Evolutionary conservation across 1,140 invertebrate species (phyloP), one percentile per base, ranked within the genome.

Genomic region (Tetranychus cinnabarinus): DNA sequence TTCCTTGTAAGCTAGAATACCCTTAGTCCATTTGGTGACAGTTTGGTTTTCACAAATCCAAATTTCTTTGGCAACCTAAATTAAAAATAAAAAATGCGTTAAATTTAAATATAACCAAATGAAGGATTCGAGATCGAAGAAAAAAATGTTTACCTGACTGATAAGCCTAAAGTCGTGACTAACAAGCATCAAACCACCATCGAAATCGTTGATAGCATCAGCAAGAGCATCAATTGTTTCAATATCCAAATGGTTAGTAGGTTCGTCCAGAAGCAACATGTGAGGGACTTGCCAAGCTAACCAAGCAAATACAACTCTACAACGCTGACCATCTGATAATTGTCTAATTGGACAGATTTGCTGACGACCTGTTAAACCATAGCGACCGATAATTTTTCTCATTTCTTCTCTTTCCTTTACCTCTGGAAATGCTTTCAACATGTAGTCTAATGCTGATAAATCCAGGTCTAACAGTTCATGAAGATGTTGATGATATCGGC

Each of bases 191-290:
- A 99, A 84, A 64, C 95, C 96, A 42, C 96, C 96, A 68, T 93
- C 87, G 71, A 97, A 99, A 66, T 93, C 87, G 70, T 93, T 95
- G 59, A 99, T 86, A 31, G 95, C 96, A 64, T 97, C 92, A 10
- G 89, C 96, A 8, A 99, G 75, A 0, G 93, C 87, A 75, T 99
- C 96, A 64, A 98, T 99, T 0, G 92, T 97, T 75, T 99, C 95
- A 82, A 98, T 96, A 70, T 98, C 95, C 71, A 98, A 81, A 72
- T 98, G 93, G 80, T 98, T 98, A 34, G 93, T 98, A 66, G 93
- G 95, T 80, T 98, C 78, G 67, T 80, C 78, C 54, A 80, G 69
- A 12, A 80, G 67, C 23, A 80, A 66, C 60, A 80, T 66, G 69
- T 80, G 78, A 31, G 79, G 79, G 12, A 64, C 69, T 66, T 80